Evolutionary conservation across 2,888 invertebrate genomes (phyloP).

Genomic region (Hyposoter dolosus): DNA sequence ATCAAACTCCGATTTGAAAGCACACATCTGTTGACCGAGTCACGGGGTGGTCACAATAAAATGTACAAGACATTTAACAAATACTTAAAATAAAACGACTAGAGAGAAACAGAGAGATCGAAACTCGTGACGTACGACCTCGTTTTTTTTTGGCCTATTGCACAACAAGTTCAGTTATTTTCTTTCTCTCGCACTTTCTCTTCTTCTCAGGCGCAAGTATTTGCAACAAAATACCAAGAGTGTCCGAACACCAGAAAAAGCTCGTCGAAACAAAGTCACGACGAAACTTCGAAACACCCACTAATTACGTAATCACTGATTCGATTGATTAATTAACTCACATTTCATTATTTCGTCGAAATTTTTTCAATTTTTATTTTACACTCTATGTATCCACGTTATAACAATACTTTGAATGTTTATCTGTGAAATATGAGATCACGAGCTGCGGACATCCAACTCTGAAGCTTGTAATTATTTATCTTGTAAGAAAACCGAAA

Average conservation of each 20-base stretch:
- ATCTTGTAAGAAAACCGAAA: neutral
- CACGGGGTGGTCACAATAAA: slow-evolving; percentile 8
- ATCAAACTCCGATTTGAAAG: neutral
- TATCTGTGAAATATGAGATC: slow-evolving; percentile 76
- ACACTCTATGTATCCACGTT: slow-evolving; percentile 66
- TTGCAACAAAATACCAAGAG: slow-evolving; percentile 53
- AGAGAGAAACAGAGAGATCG: slow-evolving; percentile 17
- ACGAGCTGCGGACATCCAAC: slow-evolving; percentile 79
- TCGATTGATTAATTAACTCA: neutral
- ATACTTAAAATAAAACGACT: slow-evolving; percentile 52
- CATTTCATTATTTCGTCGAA: slow-evolving; percentile 23
- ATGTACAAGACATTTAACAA: neutral
- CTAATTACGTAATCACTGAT: neutral
- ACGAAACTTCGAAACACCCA: neutral
- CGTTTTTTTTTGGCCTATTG: slow-evolving; percentile 57
- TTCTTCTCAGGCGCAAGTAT: slow-evolving; percentile 29
- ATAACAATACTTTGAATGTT: slow-evolving; percentile 47
- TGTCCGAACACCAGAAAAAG: slow-evolving; percentile 50
- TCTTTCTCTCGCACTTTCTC: slow-evolving; percentile 37
- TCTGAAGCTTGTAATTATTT: slow-evolving; percentile 40
- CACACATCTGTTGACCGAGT: slow-evolving; percentile 15
- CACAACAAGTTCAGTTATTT: slow-evolving; percentile 24
- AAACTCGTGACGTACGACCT: slow-evolving; percentile 17
- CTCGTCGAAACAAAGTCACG: slow-evolving; percentile 12
- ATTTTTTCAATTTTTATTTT: slow-evolving; percentile 14